phyloP scores from a whole-genome alignment of 2,797 vertebrate species.

The Microctenopoma steveboyesi region DNA sequence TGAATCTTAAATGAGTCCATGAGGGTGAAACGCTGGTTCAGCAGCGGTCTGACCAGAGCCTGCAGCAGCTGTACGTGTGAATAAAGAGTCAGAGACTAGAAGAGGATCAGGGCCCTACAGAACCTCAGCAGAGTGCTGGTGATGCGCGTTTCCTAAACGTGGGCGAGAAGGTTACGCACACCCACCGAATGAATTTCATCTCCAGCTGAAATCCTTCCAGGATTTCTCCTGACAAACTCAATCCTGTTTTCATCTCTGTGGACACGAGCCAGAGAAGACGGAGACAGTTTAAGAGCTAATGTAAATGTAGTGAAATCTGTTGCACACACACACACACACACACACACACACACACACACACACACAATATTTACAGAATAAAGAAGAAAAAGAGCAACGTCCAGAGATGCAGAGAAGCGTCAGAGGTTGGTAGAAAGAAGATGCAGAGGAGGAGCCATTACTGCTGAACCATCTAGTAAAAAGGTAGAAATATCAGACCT shows the following conservation, averaged over 20 bases:
- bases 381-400: neutral
- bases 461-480: slow-evolving; percentile 15
- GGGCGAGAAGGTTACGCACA: slow-evolving; percentile 14
- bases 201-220: slow-evolving; percentile 35
- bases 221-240: slow-evolving; percentile 20
- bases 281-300: slow-evolving; percentile 20
- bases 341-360: too few species aligned
- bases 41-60: too few species aligned
- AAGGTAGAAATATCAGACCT: slow-evolving; percentile 22
- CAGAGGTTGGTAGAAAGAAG: too few species aligned
- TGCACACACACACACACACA: too few species aligned
- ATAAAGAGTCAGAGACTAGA: too few species aligned
- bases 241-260: slow-evolving; percentile 14
- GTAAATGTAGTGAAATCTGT: slow-evolving; percentile 14
- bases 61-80: too few species aligned
- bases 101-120: too few species aligned
- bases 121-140: neutral
- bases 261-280: neutral
- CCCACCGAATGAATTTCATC: slow-evolving; percentile 22
- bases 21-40: too few species aligned
- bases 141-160: slow-evolving; percentile 24
- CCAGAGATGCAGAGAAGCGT: neutral
- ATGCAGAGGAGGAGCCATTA: neutral
- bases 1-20: too few species aligned
- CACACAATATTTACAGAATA: neutral